A percentile compares a stretch with the other conserved stretches of the same genome.
Conservation (phyloP, 2,797 vertebrate species). For the Peromyscus attwateri region DNA sequence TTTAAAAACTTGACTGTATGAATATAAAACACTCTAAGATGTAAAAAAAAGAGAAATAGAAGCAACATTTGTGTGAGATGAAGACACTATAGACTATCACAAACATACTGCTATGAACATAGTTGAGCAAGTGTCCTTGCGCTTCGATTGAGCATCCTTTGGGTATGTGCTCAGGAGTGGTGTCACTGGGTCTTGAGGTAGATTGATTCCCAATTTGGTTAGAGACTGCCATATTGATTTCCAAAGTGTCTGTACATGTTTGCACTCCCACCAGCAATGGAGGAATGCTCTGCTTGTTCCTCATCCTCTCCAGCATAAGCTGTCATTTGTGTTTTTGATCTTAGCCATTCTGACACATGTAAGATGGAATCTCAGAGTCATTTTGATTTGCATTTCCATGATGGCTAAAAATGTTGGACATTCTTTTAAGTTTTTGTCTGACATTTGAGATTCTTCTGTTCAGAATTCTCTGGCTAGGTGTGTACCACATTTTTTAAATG, state of each 20-base stretch:
- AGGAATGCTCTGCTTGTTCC: not conserved
- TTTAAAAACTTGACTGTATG: not conserved
- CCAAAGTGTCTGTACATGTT: not conserved
- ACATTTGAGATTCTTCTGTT: not conserved
- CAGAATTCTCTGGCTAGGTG: not conserved
- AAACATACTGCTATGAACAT: not conserved
- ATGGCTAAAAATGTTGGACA: not conserved
- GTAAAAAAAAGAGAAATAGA: not conserved
- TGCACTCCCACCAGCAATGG: not conserved
- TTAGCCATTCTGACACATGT: not conserved
- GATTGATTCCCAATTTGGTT: not conserved
- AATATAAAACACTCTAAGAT: constrained; percentile 22
- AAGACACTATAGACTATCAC: not conserved
- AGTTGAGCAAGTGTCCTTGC: not conserved
- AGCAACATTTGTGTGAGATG: not conserved
- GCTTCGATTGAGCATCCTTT: not conserved
- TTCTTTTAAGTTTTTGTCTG: not conserved
- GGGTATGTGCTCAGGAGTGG: not conserved
- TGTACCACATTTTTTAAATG: not conserved
- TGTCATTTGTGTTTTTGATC: not conserved
- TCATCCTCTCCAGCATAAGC: not conserved
- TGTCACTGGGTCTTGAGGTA: not conserved
- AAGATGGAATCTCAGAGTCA: not conserved
- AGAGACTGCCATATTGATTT: not conserved
- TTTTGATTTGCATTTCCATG: not conserved